Conservation (phyloP, 2,113 vertebrate species). For the Microtus ochrogaster region DNA sequence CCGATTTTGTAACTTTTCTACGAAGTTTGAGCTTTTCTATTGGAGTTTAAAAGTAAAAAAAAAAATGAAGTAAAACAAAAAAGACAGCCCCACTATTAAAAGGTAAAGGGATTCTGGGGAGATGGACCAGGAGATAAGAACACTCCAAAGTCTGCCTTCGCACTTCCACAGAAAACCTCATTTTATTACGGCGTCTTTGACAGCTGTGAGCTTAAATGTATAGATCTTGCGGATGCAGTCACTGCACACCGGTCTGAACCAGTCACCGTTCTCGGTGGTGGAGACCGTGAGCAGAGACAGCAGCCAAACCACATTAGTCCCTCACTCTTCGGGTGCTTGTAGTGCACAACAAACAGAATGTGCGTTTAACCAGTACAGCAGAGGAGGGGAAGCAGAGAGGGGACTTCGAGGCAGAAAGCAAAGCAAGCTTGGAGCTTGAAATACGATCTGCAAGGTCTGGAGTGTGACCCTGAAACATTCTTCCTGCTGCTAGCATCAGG, state of each 20-base stretch:
- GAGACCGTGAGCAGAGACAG: neutral
- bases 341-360: neutral
- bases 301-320: too few relatives aligned
- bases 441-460: neutral
- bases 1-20: neutral
- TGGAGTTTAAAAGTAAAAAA: neutral
- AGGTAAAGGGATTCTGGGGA: neutral
- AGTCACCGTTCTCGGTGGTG: neutral
- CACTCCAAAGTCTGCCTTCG: neutral
- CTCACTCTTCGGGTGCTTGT: neutral
- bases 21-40: neutral
- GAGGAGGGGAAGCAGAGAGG: neutral
- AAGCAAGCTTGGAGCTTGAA: neutral
- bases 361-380: neutral
- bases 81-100: neutral
- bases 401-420: neutral
- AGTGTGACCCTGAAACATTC: neutral
- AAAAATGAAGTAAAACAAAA: neutral
- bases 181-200: neutral
- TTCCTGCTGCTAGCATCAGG: neutral
- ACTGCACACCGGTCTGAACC: neutral
- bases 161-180: neutral
- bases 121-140: neutral
- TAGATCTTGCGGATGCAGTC: neutral
- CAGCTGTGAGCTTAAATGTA: neutral